Base-by-base conservation (phyloP, 2,888 invertebrate species). In the Apotomis turbidana region DNA sequence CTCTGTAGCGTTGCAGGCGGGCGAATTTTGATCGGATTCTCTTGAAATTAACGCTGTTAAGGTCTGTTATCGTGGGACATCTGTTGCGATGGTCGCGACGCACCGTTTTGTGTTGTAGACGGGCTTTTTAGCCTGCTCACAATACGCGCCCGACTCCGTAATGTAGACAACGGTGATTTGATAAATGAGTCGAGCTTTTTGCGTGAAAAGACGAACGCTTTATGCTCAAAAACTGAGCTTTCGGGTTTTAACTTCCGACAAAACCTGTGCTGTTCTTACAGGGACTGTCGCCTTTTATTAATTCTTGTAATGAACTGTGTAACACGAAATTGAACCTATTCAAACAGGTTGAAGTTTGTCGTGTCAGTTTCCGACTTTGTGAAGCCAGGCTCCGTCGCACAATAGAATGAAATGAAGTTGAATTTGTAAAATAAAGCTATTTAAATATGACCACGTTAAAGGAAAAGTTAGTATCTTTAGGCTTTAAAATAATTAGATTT, bases 91-190 rank as follows among this genome's bases (percentile, higher is more conserved):
- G 76, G 82, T 83, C 82, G 80, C 82, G 80, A 76, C 68, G 80
- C 77, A 78, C 78, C 85, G 81, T 85, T 88, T 86, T 87, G 84
- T 84, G 82, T 83, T 83, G 82, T 85, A 60, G 75, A 84, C 82
- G 85, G 85, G 87, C 89, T 89, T 89, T 89, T 89, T 87, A 88
- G 86, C 88, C 85, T 84, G 80, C 82, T 88, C 86, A 89, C 87
- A 88, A 88, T 87, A 87, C 85, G 85, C 81, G 83, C 82, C 81
- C 84, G 81, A 78, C 82, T 80, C 85, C 81, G 85, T 89, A 87
- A 88, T 88, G 88, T 88, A 89, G 89, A 88, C 89, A 89, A 87
- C 88, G 85, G 87, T 88, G 87, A 89, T 89, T 90, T 90, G 88
- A 89, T 90, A 89, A 90, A 90, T 89, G 89, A 89, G 85, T 82